Evolutionary conservation across 92 coral and sea anemone genomes (phyloP), one percentile per base, ranked within the genome.

Genomic region (Epizoanthus scotinus): DNA sequence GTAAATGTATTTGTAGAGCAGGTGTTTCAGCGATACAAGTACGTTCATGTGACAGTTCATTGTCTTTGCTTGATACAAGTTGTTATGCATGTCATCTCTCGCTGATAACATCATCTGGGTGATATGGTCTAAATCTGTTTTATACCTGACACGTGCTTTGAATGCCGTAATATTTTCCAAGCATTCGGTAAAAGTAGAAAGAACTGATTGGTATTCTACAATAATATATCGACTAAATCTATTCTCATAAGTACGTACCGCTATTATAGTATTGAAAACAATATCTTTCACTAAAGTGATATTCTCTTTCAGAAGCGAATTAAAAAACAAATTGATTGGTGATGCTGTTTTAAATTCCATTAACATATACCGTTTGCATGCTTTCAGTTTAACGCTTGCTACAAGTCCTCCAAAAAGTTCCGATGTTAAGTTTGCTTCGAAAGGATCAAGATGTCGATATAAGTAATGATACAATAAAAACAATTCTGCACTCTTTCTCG

Each of bases 1-100:
- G 15, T 57, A 74, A 58, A 58, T 74, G 8, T 59, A 57, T 54
- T 74, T 74, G 56, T 58, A 58, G 22, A 74, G 63, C 22, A 74
- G 18, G 6, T 74, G 36, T 38, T 63, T 74, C 15, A 47, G 17
- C 42, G 47, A 8, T 53, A 59, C 6, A 21, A 74, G 21, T 7
- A 28, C 6, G 10, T 34, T 74, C 80, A 74, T 58, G 17, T 15
- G 3, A 10, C 80, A 74, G 44, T 74, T 21, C 25, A 21, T 34
- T n/a, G 12, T 0, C 6, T 4, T 34, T 31, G 80, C 42, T 22
- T 31, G 5, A 14, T 5, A 63, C 67, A 54, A 8, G 0, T 2
- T 54, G 10, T 15, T 21, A 47, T 8, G 14, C 6, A 47, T 28
- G 1, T 0, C 1, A 6, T 29, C 21, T 1, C 63, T 29, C 20